Conservation (phyloP, 2,797 vertebrate genomes). For the Melanotaenia nigrans region DNA sequence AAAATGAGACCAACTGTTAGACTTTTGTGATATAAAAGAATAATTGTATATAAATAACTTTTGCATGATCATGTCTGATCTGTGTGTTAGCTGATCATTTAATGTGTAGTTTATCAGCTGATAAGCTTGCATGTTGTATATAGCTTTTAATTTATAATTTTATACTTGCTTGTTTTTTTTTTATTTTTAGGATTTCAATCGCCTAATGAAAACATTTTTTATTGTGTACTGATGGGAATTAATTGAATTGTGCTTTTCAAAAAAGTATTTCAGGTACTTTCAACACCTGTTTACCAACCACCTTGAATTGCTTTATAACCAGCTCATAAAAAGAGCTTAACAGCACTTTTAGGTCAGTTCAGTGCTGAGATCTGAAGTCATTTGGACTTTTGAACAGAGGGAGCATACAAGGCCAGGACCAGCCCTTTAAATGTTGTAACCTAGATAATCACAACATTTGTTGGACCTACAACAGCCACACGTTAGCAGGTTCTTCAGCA, state of each 20-base stretch:
- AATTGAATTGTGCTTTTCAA: not conserved
- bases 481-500: not conserved
- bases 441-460: not conserved
- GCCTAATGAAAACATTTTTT: not conserved
- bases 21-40: not conserved
- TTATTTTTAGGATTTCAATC: not conserved
- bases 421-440: not conserved
- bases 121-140: not conserved
- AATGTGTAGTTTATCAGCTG: not conserved
- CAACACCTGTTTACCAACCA: not conserved
- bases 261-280: not conserved
- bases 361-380: slow-evolving; percentile 1
- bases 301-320: slow-evolving; percentile 12
- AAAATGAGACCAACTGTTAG: slow-evolving; percentile 79
- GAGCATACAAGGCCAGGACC: not conserved
- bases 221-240: not conserved
- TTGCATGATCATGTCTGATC: not conserved
- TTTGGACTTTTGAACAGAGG: slow-evolving; percentile 34
- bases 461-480: not conserved
- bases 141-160: not conserved
- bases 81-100: slow-evolving; percentile 30
- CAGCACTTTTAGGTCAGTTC: not conserved
- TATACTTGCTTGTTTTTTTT: no score
- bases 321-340: slow-evolving; percentile 18
- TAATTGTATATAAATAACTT: not conserved